A percentile compares a stretch with the other conserved stretches of the same genome.
Conservation (phyloP, 2,888 invertebrate genomes). For the Mythimna vitellina region DNA sequence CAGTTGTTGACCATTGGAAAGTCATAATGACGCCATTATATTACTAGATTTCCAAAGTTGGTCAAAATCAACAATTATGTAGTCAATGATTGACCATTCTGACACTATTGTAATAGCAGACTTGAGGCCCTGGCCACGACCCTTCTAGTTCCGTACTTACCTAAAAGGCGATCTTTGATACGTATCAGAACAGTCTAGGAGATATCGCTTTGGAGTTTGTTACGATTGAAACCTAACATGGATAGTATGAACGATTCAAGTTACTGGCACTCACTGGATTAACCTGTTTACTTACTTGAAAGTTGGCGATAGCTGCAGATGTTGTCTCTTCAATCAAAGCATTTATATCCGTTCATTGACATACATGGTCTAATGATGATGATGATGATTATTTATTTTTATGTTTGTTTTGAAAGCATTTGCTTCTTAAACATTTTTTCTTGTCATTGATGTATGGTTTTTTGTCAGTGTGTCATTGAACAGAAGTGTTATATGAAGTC, state of each 20-base stretch:
- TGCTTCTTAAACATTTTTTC: background rate
- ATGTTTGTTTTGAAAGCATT: background rate
- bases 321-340: constrained; percentile 1
- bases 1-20: too few relatives aligned
- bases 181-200: background rate
- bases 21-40: too few relatives aligned
- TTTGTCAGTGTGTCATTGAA: background rate
- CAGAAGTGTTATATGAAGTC: background rate
- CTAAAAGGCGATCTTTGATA: constrained; percentile 10
- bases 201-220: too few relatives aligned
- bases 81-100: too few relatives aligned
- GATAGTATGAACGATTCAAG: background rate
- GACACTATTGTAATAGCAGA: too few relatives aligned
- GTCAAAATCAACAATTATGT: too few relatives aligned
- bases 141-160: constrained; percentile 14
- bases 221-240: background rate
- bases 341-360: constrained; percentile 14
- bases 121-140: too few relatives aligned
- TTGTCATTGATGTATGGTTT: background rate
- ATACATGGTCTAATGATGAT: constrained; percentile 6
- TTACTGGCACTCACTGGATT: background rate
- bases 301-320: constrained; percentile 15
- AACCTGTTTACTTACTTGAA: constrained; percentile 15
- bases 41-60: too few relatives aligned
- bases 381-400: background rate